Evolutionary conservation across 2,113 vertebrate genomes (phyloP), one percentile per base, ranked within the genome.

Genomic region (Brachypteracias leptosomus): DNA sequence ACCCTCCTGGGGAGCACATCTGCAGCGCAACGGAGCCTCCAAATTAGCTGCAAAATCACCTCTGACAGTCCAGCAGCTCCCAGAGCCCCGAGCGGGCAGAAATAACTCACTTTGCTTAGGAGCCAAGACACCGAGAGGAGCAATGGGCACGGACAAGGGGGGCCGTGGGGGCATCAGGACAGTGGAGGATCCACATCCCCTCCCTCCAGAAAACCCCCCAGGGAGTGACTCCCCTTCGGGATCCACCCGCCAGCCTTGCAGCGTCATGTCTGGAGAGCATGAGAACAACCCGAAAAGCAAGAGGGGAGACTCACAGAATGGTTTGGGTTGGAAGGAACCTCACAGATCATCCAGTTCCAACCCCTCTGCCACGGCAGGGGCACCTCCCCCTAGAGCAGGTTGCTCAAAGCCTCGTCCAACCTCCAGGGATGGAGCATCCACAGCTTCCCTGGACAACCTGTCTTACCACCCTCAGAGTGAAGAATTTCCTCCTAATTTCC

Each of bases 191-290:
- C 58, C 3, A 1, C 54, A 66, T 9, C 59, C 0, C 49, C 49
- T 52, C 54, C 42, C 54, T 26, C 47, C 28, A 5, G 0, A 8
- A 67, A 70, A 44, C 2, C 7, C 28, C 15, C 2, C 1, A 1
- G 0, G 26, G 36, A 12, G 6, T 2, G 0, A 19, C 42, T 12
- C 42, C 42, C 42, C 42, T 68, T 16, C 16, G 52, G 52, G 26
- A 54, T 54, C 49, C 49, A 51, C 47, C 59, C 0, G 42, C 42
- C 42, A 42, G 1, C 15, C 62, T 49, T 1, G 0, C 26, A 25
- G 51, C 13, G 1, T 5, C 4, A 0, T 0, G 0, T 3, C 25
- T 4, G 20, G 44, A 36, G 20, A 59, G 29, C 14, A 9, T 0
- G 0, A 74, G n/a, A 38, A 35, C 11, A 44, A 26, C 47, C 35